Percentiles rank a stretch among this genome's conserved stretches.
These are phyloP conservation scores for Channa maculata DNA, from an alignment of 2,113 vertebrate species.

Conservation along the genomic window DNA sequence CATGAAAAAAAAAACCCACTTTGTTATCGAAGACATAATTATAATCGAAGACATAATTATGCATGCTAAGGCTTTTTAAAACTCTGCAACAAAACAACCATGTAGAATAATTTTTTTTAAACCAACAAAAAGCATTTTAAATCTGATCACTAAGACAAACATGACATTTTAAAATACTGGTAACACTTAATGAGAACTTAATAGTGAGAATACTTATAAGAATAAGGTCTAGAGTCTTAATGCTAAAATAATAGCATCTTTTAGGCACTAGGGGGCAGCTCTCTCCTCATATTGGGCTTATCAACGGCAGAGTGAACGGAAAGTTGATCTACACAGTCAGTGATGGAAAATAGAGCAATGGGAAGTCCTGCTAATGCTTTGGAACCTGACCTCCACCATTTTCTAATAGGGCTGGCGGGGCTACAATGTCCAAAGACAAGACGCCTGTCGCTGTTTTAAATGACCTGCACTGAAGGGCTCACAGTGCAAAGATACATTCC, in stretches of 20 bases:
- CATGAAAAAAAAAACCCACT: neutral
- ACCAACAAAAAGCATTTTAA: neutral
- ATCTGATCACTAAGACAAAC: neutral
- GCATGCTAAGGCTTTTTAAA: neutral
- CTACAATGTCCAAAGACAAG: slow-evolving; percentile 25
- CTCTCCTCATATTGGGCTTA: neutral
- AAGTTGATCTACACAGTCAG: slow-evolving; percentile 69
- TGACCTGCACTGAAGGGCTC: slow-evolving; percentile 31
- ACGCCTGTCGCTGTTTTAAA: slow-evolving; percentile 9
- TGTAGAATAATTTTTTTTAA: too few relatives aligned
- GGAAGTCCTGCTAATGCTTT: slow-evolving; percentile 62
- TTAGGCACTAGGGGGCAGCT: slow-evolving; percentile 54
- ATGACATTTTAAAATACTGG: neutral
- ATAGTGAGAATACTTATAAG: too few relatives aligned
- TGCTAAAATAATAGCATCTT: slow-evolving; percentile 6
- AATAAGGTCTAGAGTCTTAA: neutral
- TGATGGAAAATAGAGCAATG: slow-evolving; percentile 72
- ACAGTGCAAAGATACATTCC: slow-evolving; percentile 26
- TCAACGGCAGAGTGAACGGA: slow-evolving; percentile 56
- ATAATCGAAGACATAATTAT: slow-evolving; percentile 24
- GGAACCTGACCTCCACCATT: slow-evolving; percentile 75
- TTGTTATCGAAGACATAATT: slow-evolving; percentile 20
- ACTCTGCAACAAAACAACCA: too few relatives aligned
- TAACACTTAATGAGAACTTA: too few relatives aligned
- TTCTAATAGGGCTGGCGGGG: slow-evolving; percentile 40